Conservation (phyloP, 2,888 invertebrate species). For the Drosophila eohydei region DNA sequence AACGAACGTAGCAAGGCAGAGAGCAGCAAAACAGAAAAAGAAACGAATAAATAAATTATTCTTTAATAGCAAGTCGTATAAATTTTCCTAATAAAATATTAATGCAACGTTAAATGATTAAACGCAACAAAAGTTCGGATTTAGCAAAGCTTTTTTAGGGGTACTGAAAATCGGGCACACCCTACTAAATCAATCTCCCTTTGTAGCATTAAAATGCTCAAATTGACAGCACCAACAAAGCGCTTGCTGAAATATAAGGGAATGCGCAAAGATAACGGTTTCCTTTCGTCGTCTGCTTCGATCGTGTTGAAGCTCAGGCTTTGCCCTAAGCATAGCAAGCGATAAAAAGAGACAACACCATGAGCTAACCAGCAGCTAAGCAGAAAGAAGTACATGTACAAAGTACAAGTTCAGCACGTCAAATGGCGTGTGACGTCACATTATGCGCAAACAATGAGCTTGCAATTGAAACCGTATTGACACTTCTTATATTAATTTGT, state of each 20-base stretch:
- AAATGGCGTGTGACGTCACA: not conserved
- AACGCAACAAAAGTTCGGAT: not conserved
- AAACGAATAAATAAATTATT: not conserved
- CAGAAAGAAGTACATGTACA: not conserved
- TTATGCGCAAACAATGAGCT: not conserved
- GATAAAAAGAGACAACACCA: not conserved
- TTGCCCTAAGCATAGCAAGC: not conserved
- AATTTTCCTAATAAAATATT: not conserved
- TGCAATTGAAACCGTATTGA: constrained; percentile 2
- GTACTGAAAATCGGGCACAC: not conserved
- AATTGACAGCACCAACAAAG: constrained; percentile 1
- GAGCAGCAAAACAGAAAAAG: not conserved
- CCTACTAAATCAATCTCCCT: constrained; percentile 2
- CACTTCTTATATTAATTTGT: not conserved
- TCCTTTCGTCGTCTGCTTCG: not conserved
- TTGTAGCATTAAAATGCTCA: not conserved
- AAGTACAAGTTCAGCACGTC: not conserved
- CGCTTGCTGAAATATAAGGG: not conserved
- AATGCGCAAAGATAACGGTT: constrained; percentile 1
- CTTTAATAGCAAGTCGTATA: not conserved
- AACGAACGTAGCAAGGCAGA: not conserved
- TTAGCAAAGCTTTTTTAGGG: not conserved
- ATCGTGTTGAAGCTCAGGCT: not conserved
- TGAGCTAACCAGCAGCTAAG: not conserved
- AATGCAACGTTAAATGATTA: not conserved